Percentiles rank a stretch among this genome's conserved stretches.
Conservation (phyloP, 2,113 vertebrate species). For the Elgaria multicarinata region DNA sequence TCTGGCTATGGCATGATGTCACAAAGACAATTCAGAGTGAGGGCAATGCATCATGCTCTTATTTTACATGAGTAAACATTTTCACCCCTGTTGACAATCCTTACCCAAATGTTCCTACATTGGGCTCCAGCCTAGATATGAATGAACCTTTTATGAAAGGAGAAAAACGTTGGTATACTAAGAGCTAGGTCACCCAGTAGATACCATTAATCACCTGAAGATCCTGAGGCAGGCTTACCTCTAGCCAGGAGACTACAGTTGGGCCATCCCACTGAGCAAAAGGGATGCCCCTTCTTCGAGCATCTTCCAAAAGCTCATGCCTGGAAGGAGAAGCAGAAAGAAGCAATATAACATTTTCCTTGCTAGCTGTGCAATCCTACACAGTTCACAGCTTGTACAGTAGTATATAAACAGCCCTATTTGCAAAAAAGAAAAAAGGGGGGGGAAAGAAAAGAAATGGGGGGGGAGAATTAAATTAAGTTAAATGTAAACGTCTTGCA, state of each 20-base stretch:
- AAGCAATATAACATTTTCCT: background rate
- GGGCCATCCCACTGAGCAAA: conserved; percentile 98
- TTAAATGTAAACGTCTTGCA: background rate
- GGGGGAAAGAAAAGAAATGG: background rate
- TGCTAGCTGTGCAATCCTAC: background rate
- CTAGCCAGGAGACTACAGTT: conserved; percentile 97
- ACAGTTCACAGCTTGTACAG: background rate
- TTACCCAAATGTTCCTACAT: background rate
- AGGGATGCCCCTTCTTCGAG: conserved; percentile 90
- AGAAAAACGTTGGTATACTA: background rate
- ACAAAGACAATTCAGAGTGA: background rate
- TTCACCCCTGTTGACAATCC: background rate
- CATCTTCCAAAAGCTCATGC: conserved; percentile 95
- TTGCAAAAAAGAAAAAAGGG: background rate
- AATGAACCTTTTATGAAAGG: background rate
- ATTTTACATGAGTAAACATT: background rate
- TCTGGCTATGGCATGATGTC: background rate
- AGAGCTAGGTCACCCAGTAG: background rate
- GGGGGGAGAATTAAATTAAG: background rate
- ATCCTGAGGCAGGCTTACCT: conserved; percentile 78
- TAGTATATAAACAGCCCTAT: background rate
- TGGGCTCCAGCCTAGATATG: background rate
- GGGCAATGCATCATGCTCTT: background rate
- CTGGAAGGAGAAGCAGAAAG: conserved; percentile 70
- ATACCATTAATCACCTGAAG: background rate